These are phyloP conservation scores for Drosophila nigrodunni DNA, from an alignment of 1,140 invertebrate species.

Conservation along the genomic window DNA sequence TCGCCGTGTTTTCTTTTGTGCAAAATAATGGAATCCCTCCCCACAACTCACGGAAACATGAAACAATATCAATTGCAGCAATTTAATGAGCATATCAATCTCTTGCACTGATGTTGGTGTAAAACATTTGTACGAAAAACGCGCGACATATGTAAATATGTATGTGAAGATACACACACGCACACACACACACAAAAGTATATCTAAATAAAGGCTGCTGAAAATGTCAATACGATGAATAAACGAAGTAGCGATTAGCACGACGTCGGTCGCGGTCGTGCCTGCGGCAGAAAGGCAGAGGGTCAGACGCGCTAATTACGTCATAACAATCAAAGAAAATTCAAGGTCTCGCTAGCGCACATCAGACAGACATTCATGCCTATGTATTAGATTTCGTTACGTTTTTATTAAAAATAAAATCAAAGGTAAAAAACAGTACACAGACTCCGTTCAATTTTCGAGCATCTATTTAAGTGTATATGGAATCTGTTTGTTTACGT, in stretches of 20 bases:
- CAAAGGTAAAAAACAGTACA: slow-evolving; percentile 53
- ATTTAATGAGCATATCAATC: not conserved
- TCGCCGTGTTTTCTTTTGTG: slow-evolving; percentile 64
- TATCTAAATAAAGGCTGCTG: slow-evolving; percentile 76
- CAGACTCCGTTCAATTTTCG: slow-evolving; percentile 37
- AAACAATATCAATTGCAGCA: slow-evolving; percentile 7
- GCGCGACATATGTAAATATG: slow-evolving; percentile 45
- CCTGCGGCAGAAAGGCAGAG: slow-evolving; percentile 52
- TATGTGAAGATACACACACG: slow-evolving; percentile 3
- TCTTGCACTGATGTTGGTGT: not conserved
- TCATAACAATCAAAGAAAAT: slow-evolving; percentile 83
- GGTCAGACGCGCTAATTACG: slow-evolving; percentile 76
- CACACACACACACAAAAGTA: slow-evolving; percentile 10
- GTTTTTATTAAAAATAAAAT: slow-evolving; percentile 81
- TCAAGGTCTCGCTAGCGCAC: slow-evolving; percentile 72
- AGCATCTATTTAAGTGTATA: slow-evolving; percentile 33
- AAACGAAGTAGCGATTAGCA: slow-evolving; percentile 80
- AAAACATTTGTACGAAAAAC: slow-evolving; percentile 36
- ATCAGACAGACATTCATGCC: slow-evolving; percentile 58
- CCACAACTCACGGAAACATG: slow-evolving; percentile 1
- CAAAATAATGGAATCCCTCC: slow-evolving; percentile 53
- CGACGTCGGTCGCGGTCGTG: slow-evolving; percentile 68
- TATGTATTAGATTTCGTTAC: slow-evolving; percentile 76
- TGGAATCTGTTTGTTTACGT: slow-evolving; percentile 37
- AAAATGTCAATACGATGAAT: slow-evolving; percentile 82